A percentile compares a stretch with the other conserved stretches of the same genome.
Conservation (phyloP, 2,113 vertebrate genomes). For the Ailurus styani region DNA sequence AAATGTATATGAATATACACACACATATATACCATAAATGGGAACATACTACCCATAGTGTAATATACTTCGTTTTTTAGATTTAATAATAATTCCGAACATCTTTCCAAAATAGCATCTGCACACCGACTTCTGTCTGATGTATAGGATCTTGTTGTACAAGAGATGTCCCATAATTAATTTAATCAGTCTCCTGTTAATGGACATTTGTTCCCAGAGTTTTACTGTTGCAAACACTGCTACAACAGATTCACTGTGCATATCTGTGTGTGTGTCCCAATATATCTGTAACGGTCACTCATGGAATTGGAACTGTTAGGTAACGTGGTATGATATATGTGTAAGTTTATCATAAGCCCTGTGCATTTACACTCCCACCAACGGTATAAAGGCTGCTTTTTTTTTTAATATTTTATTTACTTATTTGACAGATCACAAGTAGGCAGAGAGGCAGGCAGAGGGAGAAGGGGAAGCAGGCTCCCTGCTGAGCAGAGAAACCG, state of each 20-base stretch:
- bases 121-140: neutral
- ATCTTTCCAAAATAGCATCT: neutral
- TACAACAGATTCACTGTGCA: neutral
- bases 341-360: neutral
- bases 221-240: neutral
- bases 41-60: neutral
- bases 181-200: neutral
- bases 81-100: neutral
- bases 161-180: neutral
- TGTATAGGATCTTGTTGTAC: neutral
- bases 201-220: neutral
- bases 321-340: neutral
- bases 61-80: neutral
- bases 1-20: neutral
- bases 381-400: neutral
- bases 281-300: neutral
- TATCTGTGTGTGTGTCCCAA: neutral
- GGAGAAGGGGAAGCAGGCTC: too few relatives aligned
- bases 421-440: too few relatives aligned
- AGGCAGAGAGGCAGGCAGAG: too few relatives aligned
- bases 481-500: too few relatives aligned
- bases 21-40: neutral
- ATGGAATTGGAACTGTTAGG: neutral
- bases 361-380: neutral
- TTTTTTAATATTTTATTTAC: too few relatives aligned